Evolutionary conservation across 2,888 invertebrate species (phyloP).

Genomic region (Leistus spinibarbis): DNA sequence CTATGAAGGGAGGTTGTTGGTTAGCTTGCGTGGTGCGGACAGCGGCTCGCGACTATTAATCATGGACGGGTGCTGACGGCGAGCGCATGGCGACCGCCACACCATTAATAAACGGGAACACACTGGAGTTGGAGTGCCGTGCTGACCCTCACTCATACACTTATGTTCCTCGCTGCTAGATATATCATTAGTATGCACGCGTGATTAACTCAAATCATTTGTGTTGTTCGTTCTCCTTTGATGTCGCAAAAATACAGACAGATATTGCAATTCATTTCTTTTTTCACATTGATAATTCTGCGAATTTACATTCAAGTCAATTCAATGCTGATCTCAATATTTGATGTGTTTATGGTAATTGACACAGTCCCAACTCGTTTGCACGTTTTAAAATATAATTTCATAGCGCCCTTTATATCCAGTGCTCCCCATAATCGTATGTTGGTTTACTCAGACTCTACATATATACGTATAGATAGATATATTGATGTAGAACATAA

Average conservation of each 20-base stretch:
- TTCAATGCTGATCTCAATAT: too few relatives aligned
- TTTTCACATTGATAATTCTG: too few relatives aligned
- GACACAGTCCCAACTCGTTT: neutral
- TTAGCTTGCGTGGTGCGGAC: constrained; percentile 41
- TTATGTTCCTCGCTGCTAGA: neutral
- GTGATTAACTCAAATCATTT: constrained; percentile 1
- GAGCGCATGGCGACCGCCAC: constrained; percentile 47
- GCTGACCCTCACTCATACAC: neutral
- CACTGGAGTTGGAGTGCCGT: neutral
- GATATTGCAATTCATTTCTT: neutral
- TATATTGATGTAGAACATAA: constrained; percentile 34
- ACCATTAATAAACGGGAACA: neutral
- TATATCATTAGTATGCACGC: constrained; percentile 3
- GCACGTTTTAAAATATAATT: neutral
- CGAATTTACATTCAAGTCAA: too few relatives aligned
- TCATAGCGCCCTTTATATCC: neutral
- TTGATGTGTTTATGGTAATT: neutral
- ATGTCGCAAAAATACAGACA: neutral
- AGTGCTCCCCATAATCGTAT: neutral
- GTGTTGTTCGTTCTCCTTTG: neutral
- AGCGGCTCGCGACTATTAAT: constrained; percentile 48
- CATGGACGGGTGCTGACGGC: constrained; percentile 46
- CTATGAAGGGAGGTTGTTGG: constrained; percentile 50
- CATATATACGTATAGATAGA: neutral
- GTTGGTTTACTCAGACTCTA: neutral